These are phyloP conservation scores for Drepana falcataria DNA, from an alignment of 2,888 invertebrate genomes.

Conservation along the genomic window DNA sequence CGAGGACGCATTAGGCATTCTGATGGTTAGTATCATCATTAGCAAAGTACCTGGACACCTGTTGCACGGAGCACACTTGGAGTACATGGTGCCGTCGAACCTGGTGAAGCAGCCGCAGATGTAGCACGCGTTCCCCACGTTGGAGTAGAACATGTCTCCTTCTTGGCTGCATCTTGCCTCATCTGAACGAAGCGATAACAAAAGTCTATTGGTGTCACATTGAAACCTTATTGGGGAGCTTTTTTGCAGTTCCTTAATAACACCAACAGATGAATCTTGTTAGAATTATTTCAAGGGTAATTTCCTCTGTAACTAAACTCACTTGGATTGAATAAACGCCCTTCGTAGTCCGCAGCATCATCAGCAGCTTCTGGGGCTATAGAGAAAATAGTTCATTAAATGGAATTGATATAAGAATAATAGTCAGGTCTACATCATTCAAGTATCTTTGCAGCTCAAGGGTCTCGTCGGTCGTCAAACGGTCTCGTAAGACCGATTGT, in stretches of 20 bases:
- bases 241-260: no score
- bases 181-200: slow-evolving; percentile 8
- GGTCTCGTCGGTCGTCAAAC: no score
- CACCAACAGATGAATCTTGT: no score
- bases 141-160: slow-evolving; percentile 50
- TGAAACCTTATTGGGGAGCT: no score
- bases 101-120: slow-evolving; percentile 27
- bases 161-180: slow-evolving; percentile 28
- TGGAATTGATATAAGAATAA: no score
- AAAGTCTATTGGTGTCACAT: no score
- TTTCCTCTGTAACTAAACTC: slow-evolving; percentile 5
- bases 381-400: background rate
- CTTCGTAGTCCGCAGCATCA: slow-evolving; percentile 7
- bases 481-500: no score
- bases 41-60: slow-evolving; percentile 25
- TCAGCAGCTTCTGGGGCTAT: slow-evolving; percentile 10
- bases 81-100: slow-evolving; percentile 21
- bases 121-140: slow-evolving; percentile 28
- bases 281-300: no score
- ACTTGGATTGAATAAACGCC: slow-evolving; percentile 25
- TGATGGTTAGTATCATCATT: no score
- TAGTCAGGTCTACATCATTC: no score
- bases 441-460: no score
- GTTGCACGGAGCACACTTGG: slow-evolving; percentile 47
- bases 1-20: no score